Evolutionary conservation across 1,140 invertebrate species (phyloP).

Genomic region (Leptoteleia sp.): DNA sequence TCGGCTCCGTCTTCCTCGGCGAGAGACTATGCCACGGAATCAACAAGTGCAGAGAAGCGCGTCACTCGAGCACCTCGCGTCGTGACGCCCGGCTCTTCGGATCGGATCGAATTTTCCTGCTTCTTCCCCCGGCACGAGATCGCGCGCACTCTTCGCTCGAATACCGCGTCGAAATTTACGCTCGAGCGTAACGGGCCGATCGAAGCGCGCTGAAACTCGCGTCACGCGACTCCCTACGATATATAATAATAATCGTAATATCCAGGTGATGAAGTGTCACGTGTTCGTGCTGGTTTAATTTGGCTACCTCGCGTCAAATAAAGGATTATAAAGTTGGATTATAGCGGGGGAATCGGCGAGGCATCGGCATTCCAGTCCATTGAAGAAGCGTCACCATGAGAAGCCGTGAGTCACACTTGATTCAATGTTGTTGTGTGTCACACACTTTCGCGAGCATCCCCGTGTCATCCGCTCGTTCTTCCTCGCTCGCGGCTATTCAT

Average conservation of each 20-base stretch:
- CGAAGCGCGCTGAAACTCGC: not conserved
- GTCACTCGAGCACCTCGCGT: conserved; percentile 38
- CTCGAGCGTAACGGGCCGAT: conserved; percentile 24
- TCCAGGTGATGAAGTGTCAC: conserved; percentile 37
- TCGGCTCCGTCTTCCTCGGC: conserved; percentile 42
- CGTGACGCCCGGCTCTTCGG: conserved; percentile 16
- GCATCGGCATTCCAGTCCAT: not conserved
- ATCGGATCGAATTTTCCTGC: too few relatives aligned
- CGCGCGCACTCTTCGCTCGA: too few relatives aligned
- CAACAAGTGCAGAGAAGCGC: conserved; percentile 61
- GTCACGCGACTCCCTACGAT: conserved; percentile 14
- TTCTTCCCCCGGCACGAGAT: too few relatives aligned
- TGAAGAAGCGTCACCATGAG: conserved; percentile 51
- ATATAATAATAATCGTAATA: conserved; percentile 24
- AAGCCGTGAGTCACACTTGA: conserved; percentile 39
- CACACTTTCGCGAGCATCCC: conserved; percentile 40
- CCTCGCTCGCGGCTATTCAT: not conserved
- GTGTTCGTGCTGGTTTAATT: conserved; percentile 37
- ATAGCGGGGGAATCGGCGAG: not conserved
- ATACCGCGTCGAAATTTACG: too few relatives aligned
- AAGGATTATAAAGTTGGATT: too few relatives aligned
- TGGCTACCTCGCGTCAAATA: too few relatives aligned
- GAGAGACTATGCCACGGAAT: conserved; percentile 56
- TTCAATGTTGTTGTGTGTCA: conserved; percentile 12
- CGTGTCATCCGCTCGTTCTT: conserved; percentile 14